Evolutionary conservation across 2,113 vertebrate genomes (phyloP).

Genomic region (Amblyopsis rosae): DNA sequence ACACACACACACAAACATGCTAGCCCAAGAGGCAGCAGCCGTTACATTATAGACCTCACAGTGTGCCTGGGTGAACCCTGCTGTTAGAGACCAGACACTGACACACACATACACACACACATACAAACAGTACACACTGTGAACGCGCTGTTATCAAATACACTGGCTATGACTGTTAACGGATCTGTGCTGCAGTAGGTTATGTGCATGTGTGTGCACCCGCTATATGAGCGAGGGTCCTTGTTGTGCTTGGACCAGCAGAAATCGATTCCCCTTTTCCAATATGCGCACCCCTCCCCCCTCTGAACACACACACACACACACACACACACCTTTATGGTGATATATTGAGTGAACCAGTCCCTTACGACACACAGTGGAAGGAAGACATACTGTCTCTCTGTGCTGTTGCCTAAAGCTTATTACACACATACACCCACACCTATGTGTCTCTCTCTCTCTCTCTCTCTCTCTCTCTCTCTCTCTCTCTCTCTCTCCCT

Average conservation of each 20-base stretch:
- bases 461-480: too few relatives aligned
- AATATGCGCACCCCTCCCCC: not conserved
- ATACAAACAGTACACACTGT: too few relatives aligned
- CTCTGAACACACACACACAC: conserved; percentile 9
- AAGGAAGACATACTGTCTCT: conserved; percentile 1
- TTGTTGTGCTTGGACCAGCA: conserved; percentile 49
- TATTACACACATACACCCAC: conserved; percentile 4
- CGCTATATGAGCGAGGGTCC: conserved; percentile 19
- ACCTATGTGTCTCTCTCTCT: not conserved
- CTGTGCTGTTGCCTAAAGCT: not conserved
- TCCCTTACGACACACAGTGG: not conserved
- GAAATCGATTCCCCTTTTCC: conserved; percentile 47
- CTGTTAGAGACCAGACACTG: conserved; percentile 12
- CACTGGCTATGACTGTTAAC: not conserved
- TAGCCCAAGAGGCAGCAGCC: conserved; percentile 23
- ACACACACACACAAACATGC: conserved; percentile 21
- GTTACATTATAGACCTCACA: conserved; percentile 18
- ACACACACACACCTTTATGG: not conserved
- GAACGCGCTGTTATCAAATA: not conserved
- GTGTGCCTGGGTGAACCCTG: conserved; percentile 2
- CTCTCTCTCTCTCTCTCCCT: too few relatives aligned
- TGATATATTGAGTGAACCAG: conserved; percentile 45
- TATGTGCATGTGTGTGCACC: conserved; percentile 6
- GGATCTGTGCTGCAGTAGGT: not conserved
- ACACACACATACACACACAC: conserved; percentile 10